phyloP scores from a whole-genome alignment of 2,113 vertebrate species.

The Eira barbara region DNA sequence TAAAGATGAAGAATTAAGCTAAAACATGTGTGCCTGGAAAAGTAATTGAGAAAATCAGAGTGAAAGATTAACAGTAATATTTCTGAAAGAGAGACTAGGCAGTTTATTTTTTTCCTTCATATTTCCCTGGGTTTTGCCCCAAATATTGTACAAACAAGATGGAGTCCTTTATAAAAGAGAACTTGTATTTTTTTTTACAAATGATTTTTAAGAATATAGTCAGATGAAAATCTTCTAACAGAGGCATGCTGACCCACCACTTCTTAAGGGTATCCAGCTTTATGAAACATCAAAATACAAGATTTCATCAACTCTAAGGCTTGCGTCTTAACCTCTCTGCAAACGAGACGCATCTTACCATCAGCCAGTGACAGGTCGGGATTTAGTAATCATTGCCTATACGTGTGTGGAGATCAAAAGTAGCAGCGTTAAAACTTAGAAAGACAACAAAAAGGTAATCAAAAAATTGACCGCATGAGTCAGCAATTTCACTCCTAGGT shows the following conservation, averaged over 20 bases:
- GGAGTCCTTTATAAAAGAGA: neutral
- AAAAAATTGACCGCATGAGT: neutral
- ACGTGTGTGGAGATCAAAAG: neutral
- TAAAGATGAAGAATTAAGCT: neutral
- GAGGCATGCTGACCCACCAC: neutral
- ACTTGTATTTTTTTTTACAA: neutral
- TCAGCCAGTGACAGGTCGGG: neutral
- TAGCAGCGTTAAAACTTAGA: neutral
- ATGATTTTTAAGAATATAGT: neutral
- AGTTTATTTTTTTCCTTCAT: neutral
- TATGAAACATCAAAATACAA: neutral
- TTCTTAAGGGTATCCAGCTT: neutral
- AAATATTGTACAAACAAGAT: neutral
- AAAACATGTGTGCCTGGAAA: neutral
- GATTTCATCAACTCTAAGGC: neutral
- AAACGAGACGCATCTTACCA: neutral
- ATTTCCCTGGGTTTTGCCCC: neutral
- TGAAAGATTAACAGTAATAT: neutral
- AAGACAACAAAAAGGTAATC: neutral
- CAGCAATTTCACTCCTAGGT: neutral
- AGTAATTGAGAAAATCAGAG: neutral
- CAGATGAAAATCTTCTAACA: neutral
- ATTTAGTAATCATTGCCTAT: neutral
- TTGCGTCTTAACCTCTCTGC: neutral
- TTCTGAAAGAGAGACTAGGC: neutral